phyloP scores from a whole-genome alignment of 2,888 invertebrate genomes.

The Alsophila aescularia region DNA sequence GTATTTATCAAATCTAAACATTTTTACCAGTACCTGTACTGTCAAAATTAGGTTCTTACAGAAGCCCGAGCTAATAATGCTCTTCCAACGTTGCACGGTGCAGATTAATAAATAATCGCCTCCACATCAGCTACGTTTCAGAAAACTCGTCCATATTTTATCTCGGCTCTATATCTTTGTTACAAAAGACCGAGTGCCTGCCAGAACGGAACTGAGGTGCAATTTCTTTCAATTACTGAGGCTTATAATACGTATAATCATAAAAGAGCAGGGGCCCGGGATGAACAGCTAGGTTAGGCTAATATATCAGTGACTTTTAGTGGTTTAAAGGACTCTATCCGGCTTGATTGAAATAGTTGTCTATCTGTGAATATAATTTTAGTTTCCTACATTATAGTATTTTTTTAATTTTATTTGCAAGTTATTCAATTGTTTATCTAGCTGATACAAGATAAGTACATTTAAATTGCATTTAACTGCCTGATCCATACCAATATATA shows the following conservation, averaged over 20 bases:
- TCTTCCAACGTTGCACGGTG: conserved; percentile 19
- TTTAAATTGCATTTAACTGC: no score
- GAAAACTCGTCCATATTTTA: conserved; percentile 36
- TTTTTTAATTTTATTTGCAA: no score
- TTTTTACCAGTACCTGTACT: no score
- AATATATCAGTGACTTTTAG: background rate
- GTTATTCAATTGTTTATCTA: no score
- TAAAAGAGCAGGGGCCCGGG: background rate
- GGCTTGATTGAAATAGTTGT: no score
- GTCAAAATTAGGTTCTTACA: background rate
- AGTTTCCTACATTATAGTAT: no score
- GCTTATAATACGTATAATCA: background rate
- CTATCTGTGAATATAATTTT: no score
- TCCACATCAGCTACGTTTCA: conserved; percentile 32
- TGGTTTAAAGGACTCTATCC: no score
- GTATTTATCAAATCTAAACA: no score
- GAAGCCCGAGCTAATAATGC: conserved; percentile 16
- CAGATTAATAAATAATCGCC: conserved; percentile 33
- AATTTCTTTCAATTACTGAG: conserved; percentile 17
- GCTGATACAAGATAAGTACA: no score
- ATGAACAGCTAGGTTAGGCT: background rate
- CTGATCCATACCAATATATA: no score
- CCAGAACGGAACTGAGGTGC: conserved; percentile 7
- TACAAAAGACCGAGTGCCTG: conserved; percentile 21
- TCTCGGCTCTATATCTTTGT: conserved; percentile 26